A percentile compares a stretch with the other conserved stretches of the same genome.
Conservation (phyloP, 2,113 vertebrate species). For the Neofelis nebulosa region DNA sequence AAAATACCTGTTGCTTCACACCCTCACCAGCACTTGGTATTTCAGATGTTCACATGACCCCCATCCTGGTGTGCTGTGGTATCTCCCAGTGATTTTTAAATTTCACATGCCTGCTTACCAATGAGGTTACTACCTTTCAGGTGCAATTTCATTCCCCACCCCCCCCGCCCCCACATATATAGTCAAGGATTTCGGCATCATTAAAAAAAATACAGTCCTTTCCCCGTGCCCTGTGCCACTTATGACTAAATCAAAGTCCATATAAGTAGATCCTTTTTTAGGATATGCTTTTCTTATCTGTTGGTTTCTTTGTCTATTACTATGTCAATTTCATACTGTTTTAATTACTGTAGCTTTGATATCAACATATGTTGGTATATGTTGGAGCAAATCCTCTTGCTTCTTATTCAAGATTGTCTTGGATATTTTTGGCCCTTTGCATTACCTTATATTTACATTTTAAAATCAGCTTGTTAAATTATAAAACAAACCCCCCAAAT, state of each 20-base stretch:
- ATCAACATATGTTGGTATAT: not conserved
- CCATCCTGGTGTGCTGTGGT: not conserved
- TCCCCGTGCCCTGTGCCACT: not conserved
- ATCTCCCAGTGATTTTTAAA: not conserved
- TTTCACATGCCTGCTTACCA: not conserved
- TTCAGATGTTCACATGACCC: not conserved
- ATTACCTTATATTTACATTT: not conserved
- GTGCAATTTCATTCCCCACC: not conserved
- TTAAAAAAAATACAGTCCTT: not conserved
- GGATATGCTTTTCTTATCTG: not conserved
- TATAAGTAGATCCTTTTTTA: not conserved
- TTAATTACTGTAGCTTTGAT: not conserved
- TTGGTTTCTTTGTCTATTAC: not conserved
- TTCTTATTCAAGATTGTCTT: not conserved
- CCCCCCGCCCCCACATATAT: not conserved
- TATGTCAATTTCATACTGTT: not conserved
- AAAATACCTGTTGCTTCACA: not conserved
- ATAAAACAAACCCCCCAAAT: not conserved
- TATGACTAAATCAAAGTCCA: not conserved
- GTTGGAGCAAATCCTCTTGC: not conserved
- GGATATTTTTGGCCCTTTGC: not conserved
- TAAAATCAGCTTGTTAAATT: not conserved
- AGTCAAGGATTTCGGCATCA: not conserved
- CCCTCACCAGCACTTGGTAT: not conserved
- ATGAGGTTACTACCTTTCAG: not conserved